Percentiles rank a stretch among this genome's conserved stretches.
Conservation (phyloP, 1,140 invertebrate species). For the Latrodectus geometricus region DNA sequence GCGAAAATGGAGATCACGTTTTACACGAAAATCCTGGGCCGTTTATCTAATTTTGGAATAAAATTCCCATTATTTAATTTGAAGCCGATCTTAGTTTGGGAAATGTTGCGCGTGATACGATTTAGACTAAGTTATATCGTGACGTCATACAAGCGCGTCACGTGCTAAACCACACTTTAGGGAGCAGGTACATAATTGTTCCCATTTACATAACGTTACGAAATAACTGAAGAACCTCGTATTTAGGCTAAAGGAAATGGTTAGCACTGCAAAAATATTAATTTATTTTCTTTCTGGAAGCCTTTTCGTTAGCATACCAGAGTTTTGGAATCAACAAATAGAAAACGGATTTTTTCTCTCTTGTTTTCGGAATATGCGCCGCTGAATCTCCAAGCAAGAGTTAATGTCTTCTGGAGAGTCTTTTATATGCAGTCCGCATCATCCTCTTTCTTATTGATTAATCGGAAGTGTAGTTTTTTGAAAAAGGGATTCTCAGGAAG, state of each 20-base stretch:
- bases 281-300: conserved; percentile 35
- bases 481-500: background rate
- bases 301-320: background rate
- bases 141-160: conserved; percentile 43
- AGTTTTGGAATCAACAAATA: conserved; percentile 19
- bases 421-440: background rate
- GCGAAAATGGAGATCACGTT: conserved; percentile 52
- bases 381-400: conserved; percentile 25
- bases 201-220: conserved; percentile 44
- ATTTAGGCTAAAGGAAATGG: conserved; percentile 55
- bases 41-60: conserved; percentile 57
- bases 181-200: conserved; percentile 42
- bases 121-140: conserved; percentile 22
- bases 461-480: background rate
- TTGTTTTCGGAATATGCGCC: conserved; percentile 26
- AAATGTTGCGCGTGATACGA: conserved; percentile 21
- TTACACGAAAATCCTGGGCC: conserved; percentile 28
- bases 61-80: conserved; percentile 61
- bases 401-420: conserved; percentile 30
- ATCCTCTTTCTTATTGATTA: background rate
- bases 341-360: conserved; percentile 25
- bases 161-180: conserved; percentile 38
- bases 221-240: conserved; percentile 43
- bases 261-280: conserved; percentile 54
- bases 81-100: conserved; percentile 43